These are phyloP conservation scores for Etheostoma nigrum DNA, from an alignment of 2,797 vertebrate species.

Conservation along the genomic window DNA sequence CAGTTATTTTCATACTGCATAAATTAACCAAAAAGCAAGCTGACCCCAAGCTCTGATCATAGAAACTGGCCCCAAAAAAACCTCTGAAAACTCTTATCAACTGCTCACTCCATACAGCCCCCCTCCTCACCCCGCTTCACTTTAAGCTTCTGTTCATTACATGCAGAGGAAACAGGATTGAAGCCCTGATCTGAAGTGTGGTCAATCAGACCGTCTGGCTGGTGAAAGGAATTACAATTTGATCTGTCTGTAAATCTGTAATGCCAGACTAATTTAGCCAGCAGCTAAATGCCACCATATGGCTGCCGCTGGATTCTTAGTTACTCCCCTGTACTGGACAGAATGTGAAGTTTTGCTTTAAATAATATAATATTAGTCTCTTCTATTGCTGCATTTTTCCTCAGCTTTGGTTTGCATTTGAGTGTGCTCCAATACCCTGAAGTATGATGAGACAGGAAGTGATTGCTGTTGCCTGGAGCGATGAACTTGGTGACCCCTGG, in stretches of 20 bases:
- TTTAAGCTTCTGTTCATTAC: constrained; percentile 80
- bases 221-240: constrained; percentile 75
- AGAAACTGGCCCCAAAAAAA: constrained; percentile 31
- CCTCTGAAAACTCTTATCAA: constrained; percentile 53
- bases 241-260: constrained; percentile 79
- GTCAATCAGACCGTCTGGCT: constrained; percentile 75
- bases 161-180: constrained; percentile 77
- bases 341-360: constrained; percentile 16
- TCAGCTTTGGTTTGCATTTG: constrained; percentile 7
- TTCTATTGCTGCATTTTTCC: constrained; percentile 25
- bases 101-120: constrained; percentile 21
- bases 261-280: constrained; percentile 81
- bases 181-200: constrained; percentile 73
- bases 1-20: constrained; percentile 34
- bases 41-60: constrained; percentile 53
- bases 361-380: constrained; percentile 14
- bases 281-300: constrained; percentile 81
- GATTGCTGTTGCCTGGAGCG: constrained; percentile 79
- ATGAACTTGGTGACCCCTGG: constrained; percentile 76
- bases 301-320: constrained; percentile 55
- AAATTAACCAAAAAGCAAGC: constrained; percentile 49
- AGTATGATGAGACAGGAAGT: constrained; percentile 76
- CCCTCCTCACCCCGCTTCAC: constrained; percentile 25
- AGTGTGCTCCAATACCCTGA: constrained; percentile 34
- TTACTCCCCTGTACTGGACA: background rate